A percentile compares a stretch with the other conserved stretches of the same genome.
Evolutionary conservation across 1,140 invertebrate species (phyloP).

Genomic region (Chrysomallon squamiferum): DNA sequence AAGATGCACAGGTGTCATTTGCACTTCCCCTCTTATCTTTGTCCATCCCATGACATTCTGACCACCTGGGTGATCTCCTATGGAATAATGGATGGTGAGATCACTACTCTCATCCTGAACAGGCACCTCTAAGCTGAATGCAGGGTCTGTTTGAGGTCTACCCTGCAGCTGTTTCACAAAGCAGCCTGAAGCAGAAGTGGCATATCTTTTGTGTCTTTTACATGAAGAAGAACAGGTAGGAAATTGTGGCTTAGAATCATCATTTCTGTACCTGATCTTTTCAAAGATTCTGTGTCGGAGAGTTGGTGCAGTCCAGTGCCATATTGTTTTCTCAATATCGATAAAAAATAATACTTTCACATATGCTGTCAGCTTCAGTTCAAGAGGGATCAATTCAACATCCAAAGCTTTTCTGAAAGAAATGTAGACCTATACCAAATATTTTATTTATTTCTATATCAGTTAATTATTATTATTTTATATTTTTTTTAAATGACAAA

Average conservation of each 20-base stretch:
- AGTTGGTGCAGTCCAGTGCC: constrained; percentile 23
- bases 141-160: constrained; percentile 25
- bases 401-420: constrained; percentile 18
- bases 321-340: constrained; percentile 17
- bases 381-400: constrained; percentile 23
- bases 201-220: constrained; percentile 3
- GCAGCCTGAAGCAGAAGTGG: constrained; percentile 18
- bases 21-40: constrained; percentile 28
- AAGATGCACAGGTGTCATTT: constrained; percentile 10
- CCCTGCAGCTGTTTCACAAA: constrained; percentile 22
- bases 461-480: too few species aligned
- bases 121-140: constrained; percentile 30
- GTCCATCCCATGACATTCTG: constrained; percentile 29
- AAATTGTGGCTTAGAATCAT: constrained; percentile 25
- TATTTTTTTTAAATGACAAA: too few species aligned
- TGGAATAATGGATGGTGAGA: constrained; percentile 25
- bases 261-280: constrained; percentile 11
- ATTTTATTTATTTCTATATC: too few species aligned
- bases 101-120: constrained; percentile 27
- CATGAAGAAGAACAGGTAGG: not conserved
- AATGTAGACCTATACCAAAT: too few species aligned
- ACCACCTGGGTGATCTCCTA: constrained; percentile 31
- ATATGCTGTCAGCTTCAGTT: constrained; percentile 20
- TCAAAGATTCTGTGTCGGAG: constrained; percentile 19
- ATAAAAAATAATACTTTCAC: constrained; percentile 23